phyloP scores from a whole-genome alignment of 2,797 vertebrate genomes.

The Rhinella marina region DNA sequence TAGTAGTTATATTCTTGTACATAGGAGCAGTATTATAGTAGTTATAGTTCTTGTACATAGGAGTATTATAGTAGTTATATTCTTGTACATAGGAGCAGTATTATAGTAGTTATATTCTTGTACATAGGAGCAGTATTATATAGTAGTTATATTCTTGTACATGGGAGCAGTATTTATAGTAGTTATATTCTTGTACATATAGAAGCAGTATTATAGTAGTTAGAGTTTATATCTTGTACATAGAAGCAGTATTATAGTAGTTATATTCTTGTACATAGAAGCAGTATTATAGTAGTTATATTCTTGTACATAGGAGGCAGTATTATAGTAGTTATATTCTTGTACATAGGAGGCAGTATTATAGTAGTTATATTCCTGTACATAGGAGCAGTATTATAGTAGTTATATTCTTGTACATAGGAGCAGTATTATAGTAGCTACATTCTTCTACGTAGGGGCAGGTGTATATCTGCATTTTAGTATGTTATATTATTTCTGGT shows the following conservation, averaged over 20 bases:
- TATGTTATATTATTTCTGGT: not conserved
- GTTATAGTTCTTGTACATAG: not conserved
- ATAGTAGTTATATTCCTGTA: slow-evolving; percentile 5
- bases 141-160: not conserved
- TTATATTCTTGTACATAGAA: not conserved
- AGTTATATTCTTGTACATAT: not conserved
- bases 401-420: slow-evolving; percentile 6
- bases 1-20: slow-evolving; percentile 10
- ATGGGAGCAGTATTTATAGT: not conserved
- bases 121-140: not conserved
- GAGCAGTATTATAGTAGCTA: not conserved
- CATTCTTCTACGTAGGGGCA: not conserved
- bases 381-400: not conserved
- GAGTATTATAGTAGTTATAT: not conserved
- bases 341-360: not conserved
- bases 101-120: slow-evolving; percentile 3
- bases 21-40: not conserved
- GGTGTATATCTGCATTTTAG: not conserved
- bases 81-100: not conserved
- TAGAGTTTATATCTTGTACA: slow-evolving; percentile 9
- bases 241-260: not conserved
- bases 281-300: slow-evolving; percentile 11
- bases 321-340: slow-evolving; percentile 20
- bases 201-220: not conserved
- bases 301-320: not conserved